These are phyloP conservation scores for Prinia subflava DNA, from an alignment of 2,113 vertebrate species.

Conservation along the genomic window DNA sequence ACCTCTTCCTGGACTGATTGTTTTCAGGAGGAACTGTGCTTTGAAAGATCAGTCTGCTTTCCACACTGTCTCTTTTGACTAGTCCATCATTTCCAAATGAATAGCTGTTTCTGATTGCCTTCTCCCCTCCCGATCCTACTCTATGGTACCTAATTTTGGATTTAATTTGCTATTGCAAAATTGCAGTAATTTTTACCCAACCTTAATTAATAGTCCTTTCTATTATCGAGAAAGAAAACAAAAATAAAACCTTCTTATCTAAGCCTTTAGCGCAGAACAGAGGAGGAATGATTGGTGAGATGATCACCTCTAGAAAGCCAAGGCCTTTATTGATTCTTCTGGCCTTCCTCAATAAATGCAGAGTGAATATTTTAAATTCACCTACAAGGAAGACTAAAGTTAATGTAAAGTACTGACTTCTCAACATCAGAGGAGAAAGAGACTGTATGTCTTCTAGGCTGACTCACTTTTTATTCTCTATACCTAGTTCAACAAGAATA, in stretches of 20 bases:
- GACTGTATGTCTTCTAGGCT: background rate
- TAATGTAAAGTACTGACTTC: background rate
- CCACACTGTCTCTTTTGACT: background rate
- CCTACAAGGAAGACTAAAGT: background rate
- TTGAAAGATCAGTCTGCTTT: conserved; percentile 48
- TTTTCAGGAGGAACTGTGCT: conserved; percentile 19
- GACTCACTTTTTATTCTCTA: background rate
- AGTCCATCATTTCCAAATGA: conserved; percentile 50
- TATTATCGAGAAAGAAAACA: conserved; percentile 35
- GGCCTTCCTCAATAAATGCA: conserved; percentile 28
- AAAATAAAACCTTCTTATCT: conserved; percentile 39
- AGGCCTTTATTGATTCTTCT: conserved; percentile 30
- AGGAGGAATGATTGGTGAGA: conserved; percentile 54
- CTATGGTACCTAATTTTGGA: conserved; percentile 57
- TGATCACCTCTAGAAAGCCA: conserved; percentile 40
- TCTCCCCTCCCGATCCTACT: background rate
- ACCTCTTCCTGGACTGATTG: background rate
- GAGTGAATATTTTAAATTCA: conserved; percentile 17
- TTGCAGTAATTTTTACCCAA: conserved; percentile 12
- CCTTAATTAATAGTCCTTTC: conserved; percentile 61
- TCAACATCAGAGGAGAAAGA: background rate
- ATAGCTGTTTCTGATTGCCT: conserved; percentile 21
- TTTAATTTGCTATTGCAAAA: conserved; percentile 64
- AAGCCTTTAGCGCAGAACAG: background rate
- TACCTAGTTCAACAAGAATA: background rate